phyloP scores from a whole-genome alignment of 1,140 invertebrate species.

The Bombus waltoni region DNA sequence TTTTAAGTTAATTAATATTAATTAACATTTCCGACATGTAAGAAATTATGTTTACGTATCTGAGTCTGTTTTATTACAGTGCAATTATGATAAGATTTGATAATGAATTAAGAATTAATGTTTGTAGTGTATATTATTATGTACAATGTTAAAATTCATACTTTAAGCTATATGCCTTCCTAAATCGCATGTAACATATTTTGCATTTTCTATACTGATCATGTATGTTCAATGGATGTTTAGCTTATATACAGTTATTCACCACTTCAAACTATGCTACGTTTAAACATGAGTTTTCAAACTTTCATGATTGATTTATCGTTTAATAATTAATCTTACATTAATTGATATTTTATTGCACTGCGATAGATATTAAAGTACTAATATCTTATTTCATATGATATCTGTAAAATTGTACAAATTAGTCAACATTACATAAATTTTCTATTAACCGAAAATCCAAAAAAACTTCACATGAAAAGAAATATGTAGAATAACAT shows the following conservation, averaged over 20 bases:
- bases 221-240: slow-evolving; percentile 54
- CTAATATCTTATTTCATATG: slow-evolving; percentile 31
- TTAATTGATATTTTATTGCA: slow-evolving; percentile 10
- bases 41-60: slow-evolving; percentile 33
- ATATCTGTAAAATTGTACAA: slow-evolving; percentile 62
- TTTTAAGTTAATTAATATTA: slow-evolving; percentile 41
- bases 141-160: slow-evolving; percentile 30
- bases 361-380: slow-evolving; percentile 39
- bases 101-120: slow-evolving; percentile 27
- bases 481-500: slow-evolving; percentile 30
- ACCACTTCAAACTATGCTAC: slow-evolving; percentile 23
- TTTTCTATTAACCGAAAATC: slow-evolving; percentile 56
- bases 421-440: slow-evolving; percentile 53
- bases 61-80: slow-evolving; percentile 47
- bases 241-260: slow-evolving; percentile 51
- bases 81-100: slow-evolving; percentile 54
- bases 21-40: not conserved
- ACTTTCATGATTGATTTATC: slow-evolving; percentile 30
- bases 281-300: slow-evolving; percentile 42
- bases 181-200: slow-evolving; percentile 57
- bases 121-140: slow-evolving; percentile 32
- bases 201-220: slow-evolving; percentile 68
- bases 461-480: slow-evolving; percentile 41
- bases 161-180: slow-evolving; percentile 61
- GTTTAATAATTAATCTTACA: slow-evolving; percentile 20